Evolutionary conservation across 2,113 vertebrate species (phyloP), one percentile per base, ranked within the genome.

Genomic region (Xenopus laevis): DNA sequence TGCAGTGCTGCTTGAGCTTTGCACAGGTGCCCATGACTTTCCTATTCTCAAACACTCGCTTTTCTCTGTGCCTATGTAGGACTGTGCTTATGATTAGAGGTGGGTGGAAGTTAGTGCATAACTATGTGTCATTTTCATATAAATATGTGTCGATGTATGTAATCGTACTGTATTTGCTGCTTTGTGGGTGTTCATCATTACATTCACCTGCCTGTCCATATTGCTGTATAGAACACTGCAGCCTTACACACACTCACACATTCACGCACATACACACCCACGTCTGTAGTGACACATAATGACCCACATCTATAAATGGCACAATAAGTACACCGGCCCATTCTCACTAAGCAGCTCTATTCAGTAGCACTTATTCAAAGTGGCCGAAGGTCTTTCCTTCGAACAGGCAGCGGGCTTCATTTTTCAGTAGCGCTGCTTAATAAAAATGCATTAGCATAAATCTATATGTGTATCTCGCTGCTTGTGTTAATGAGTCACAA

Each of bases 211-310:
- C 40, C 45, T 62, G 27, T 53, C 7, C 8, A 18, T 27, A 16
- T 50, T 50, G 11, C 12, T 50, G 11, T 50, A 10, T 50, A 13
- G 47, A 50, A 50, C 13, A 50, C 15, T 50, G 47, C 47, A 50
- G 47, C 15, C 47, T 50, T 50, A 16, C 47, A 50, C 47, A 50
- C 47, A 50, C 47, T 9, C 47, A 47, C 46, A 47, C 46, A 50
- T 16, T 2, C 47, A 13, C 47, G 15, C 47, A 20, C 40, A 57
- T 16, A 15, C 52, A 74, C 53, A 47, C 72, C 72, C 66, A 74
- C 72, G 58, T 27, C 40, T 33, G 46, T 64, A 27, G 40, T 74
- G 64, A 74, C 72, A 74, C 53, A 74, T 74, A 59, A 67, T 67
- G 57, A 59, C 44, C 53, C 72, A 59, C 6, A 55, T 30, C 71